Evolutionary conservation across 2,113 vertebrate species (phyloP).

Genomic region (Eira barbara): DNA sequence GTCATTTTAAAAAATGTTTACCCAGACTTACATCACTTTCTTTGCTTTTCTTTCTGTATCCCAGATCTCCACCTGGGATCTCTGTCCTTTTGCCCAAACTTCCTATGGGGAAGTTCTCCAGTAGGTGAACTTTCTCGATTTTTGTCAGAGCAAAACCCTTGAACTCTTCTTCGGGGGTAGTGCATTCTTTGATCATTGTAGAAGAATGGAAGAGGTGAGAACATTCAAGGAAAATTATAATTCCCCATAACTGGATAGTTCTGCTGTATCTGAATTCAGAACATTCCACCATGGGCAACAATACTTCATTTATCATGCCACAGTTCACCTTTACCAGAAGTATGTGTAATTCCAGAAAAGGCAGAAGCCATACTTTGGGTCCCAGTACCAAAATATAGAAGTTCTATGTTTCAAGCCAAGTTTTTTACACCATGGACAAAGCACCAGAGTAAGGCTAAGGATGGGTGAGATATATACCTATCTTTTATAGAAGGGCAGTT

Average conservation of each 20-base stretch:
- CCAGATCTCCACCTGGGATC: background rate
- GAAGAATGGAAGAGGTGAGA: background rate
- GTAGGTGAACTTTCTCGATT: background rate
- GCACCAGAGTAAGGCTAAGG: background rate
- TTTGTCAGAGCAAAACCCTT: background rate
- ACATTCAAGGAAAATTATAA: background rate
- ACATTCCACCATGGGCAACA: background rate
- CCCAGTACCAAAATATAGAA: background rate
- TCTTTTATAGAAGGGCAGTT: background rate
- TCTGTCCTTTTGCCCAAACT: background rate
- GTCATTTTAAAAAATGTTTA: background rate
- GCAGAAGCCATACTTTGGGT: background rate
- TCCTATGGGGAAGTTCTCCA: background rate
- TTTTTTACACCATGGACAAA: background rate
- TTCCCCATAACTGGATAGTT: background rate
- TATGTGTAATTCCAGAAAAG: background rate
- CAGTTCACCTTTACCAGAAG: background rate
- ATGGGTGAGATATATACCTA: background rate
- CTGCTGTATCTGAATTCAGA: background rate
- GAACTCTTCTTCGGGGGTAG: background rate
- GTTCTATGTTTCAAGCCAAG: background rate
- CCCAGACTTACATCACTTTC: background rate
- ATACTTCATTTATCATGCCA: background rate
- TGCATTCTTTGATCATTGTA: background rate
- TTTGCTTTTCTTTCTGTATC: background rate